Evolutionary conservation across 2,113 vertebrate species (phyloP).

Genomic region (Pomatorhinus ruficollis): DNA sequence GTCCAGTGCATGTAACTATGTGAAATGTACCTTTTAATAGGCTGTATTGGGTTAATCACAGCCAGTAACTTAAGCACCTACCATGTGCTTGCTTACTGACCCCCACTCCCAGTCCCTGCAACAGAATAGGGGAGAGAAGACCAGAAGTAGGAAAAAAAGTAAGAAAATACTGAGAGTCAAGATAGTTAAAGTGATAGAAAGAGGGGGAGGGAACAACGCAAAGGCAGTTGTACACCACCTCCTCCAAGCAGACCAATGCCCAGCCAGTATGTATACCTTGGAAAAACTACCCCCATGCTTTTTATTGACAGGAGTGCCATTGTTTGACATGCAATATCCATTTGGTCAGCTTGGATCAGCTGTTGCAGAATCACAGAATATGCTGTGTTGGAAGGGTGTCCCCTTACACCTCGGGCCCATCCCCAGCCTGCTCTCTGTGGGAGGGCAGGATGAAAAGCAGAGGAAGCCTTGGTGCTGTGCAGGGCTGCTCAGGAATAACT

Average conservation of each 20-base stretch:
- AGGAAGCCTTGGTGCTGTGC: not conserved
- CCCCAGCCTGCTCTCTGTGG: not conserved
- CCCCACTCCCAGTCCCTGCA: not conserved
- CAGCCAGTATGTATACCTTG: not conserved
- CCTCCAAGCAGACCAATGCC: not conserved
- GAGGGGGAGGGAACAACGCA: not conserved
- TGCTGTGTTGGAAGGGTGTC: not conserved
- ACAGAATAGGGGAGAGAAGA: not conserved
- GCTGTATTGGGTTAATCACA: not conserved
- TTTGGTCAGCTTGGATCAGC: not conserved
- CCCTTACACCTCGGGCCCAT: not conserved
- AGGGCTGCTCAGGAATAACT: not conserved
- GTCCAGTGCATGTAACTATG: not conserved
- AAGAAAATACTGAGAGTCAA: not conserved
- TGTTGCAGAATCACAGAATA: not conserved
- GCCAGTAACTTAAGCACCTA: not conserved
- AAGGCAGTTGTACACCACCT: not conserved
- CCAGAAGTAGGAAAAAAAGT: not conserved
- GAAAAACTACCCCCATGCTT: fast-evolving
- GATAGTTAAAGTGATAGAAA: not conserved
- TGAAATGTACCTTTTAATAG: not conserved
- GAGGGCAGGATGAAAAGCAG: not conserved
- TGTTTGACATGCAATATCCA: not conserved
- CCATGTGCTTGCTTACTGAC: not conserved
- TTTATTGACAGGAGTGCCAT: not conserved